Evolutionary conservation across 2,888 invertebrate genomes (phyloP).

Genomic region (Invenusta paracnida): DNA sequence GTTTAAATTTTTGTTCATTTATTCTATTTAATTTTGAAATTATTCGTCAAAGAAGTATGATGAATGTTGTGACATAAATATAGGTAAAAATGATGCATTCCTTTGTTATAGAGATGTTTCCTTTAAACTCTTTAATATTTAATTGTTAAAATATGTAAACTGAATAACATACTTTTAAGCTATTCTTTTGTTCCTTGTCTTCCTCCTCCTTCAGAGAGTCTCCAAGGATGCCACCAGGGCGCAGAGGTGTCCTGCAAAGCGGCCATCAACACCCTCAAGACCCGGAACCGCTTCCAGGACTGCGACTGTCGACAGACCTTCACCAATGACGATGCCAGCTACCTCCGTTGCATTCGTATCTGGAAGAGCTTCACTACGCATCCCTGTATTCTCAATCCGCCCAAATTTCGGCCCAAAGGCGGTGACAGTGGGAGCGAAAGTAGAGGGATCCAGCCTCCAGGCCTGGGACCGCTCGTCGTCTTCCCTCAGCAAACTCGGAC

Average conservation of each 20-base stretch:
- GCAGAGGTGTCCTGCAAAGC: background rate
- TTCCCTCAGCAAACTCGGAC: background rate
- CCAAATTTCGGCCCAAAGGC: background rate
- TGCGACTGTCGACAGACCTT: background rate
- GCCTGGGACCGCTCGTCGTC: background rate
- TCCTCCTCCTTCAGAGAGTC: background rate
- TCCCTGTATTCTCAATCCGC: conserved; percentile 18
- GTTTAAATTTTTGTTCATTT: no score
- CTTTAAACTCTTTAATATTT: no score
- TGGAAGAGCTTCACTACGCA: conserved; percentile 24
- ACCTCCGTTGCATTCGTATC: conserved; percentile 14
- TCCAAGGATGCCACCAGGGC: background rate
- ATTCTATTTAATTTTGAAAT: no score
- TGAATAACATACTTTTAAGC: no score
- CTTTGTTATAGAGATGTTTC: no score
- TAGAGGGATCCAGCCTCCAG: background rate
- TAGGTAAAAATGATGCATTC: no score
- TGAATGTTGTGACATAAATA: no score
- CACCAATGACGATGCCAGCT: background rate
- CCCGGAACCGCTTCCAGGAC: background rate
- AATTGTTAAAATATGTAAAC: no score
- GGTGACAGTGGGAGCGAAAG: background rate
- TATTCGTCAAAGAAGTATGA: no score
- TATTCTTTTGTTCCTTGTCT: no score
- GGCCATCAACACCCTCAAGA: background rate